Conservation (phyloP, 2,888 invertebrate genomes). For the Adelognathus sp. region DNA sequence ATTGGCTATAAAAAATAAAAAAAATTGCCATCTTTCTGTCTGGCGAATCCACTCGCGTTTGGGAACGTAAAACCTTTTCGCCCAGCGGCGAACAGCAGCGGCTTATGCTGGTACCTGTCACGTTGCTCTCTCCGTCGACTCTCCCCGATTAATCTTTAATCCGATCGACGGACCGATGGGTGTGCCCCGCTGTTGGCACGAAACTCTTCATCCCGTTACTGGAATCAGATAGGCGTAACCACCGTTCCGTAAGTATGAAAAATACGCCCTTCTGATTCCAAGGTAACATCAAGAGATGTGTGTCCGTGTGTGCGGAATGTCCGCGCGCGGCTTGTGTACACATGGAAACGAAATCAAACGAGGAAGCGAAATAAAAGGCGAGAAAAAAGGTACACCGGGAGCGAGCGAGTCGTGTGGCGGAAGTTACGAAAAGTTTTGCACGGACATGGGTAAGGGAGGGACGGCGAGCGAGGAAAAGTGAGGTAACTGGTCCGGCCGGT, state of each 20-base stretch:
- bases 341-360: constrained; percentile 14
- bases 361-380: neutral
- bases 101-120: constrained; percentile 45
- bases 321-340: neutral
- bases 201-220: too few species aligned
- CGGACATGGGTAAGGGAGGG: neutral
- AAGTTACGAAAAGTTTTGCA: constrained; percentile 36
- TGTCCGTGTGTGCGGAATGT: neutral
- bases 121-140: constrained; percentile 34
- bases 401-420: constrained; percentile 10
- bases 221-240: too few species aligned
- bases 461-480: neutral
- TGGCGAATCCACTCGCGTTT: neutral
- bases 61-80: constrained; percentile 19
- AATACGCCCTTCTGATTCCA: too few species aligned
- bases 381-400: neutral
- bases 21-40: constrained; percentile 26
- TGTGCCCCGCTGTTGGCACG: constrained; percentile 8
- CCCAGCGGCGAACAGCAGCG: neutral
- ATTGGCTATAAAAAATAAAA: constrained; percentile 45
- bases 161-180: constrained; percentile 34
- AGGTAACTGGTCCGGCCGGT: constrained; percentile 5
- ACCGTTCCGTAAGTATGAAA: too few species aligned
- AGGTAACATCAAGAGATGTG: too few species aligned
- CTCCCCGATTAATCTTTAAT: constrained; percentile 51